Percentiles rank a stretch among this genome's conserved stretches.
phyloP scores from a whole-genome alignment of 2,113 vertebrate genomes.

The Etia nguti region DNA sequence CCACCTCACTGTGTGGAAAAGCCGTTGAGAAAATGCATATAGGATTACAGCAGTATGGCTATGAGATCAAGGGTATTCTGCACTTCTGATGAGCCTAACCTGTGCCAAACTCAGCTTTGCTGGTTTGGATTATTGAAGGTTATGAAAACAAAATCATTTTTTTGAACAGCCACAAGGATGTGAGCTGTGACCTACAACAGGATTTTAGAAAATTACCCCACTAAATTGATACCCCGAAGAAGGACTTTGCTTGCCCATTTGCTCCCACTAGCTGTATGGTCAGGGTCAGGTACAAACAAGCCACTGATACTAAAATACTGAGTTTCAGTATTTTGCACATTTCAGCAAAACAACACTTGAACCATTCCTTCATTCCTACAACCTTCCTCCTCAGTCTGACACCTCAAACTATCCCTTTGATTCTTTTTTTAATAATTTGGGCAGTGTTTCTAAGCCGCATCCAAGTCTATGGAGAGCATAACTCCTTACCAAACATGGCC shows the following conservation, averaged over 20 bases:
- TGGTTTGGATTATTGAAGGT: background rate
- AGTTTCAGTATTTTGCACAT: background rate
- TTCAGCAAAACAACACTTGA: background rate
- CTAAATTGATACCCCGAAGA: background rate
- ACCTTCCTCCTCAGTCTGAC: background rate
- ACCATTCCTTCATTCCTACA: background rate
- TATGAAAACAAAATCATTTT: background rate
- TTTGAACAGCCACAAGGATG: background rate
- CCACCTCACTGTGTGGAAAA: background rate
- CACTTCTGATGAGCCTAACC: background rate
- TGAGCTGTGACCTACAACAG: background rate
- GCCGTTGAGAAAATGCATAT: background rate
- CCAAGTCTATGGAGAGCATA: background rate
- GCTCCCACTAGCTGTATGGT: background rate
- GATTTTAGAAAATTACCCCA: background rate
- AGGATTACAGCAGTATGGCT: slow-evolving; percentile 1
- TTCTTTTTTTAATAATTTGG: background rate
- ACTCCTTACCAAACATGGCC: slow-evolving; percentile 17
- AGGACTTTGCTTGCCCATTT: background rate
- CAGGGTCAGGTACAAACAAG: background rate
- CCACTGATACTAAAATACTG: background rate
- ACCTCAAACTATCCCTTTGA: background rate
- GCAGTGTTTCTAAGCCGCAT: background rate
- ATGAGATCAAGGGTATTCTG: background rate
- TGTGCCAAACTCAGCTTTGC: background rate